Evolutionary conservation across 2,888 invertebrate species (phyloP).

Genomic region (Cordylochernes scorpioides): DNA sequence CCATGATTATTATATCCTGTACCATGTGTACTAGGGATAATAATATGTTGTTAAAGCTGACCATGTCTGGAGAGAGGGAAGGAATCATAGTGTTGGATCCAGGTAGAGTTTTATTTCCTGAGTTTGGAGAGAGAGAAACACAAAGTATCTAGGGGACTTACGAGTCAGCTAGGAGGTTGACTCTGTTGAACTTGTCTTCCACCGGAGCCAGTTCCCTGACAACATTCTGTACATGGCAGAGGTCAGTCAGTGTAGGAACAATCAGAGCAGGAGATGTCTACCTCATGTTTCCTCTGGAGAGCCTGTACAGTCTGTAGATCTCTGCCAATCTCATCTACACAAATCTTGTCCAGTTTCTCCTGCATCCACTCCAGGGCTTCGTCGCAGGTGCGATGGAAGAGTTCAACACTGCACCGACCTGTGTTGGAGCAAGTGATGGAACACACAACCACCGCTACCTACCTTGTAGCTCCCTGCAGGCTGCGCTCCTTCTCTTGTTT

Average conservation of each 20-base stretch:
- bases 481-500: slow-evolving; percentile 72
- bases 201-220: slow-evolving; percentile 82
- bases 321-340: slow-evolving; percentile 34
- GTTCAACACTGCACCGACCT: slow-evolving; percentile 41
- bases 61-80: too few relatives aligned
- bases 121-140: too few relatives aligned
- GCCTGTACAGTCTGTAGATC: slow-evolving; percentile 76
- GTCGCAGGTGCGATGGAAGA: slow-evolving; percentile 82
- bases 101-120: too few relatives aligned
- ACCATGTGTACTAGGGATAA: too few relatives aligned
- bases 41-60: too few relatives aligned
- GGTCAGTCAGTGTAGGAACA: not conserved
- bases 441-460: too few relatives aligned
- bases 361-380: slow-evolving; percentile 93
- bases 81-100: too few relatives aligned
- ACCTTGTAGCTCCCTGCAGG: slow-evolving; percentile 62
- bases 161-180: slow-evolving; percentile 59
- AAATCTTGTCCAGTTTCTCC: slow-evolving; percentile 74
- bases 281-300: slow-evolving; percentile 64
- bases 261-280: slow-evolving; percentile 9
- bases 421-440: slow-evolving; percentile 62
- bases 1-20: too few relatives aligned
- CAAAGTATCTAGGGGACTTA: slow-evolving; percentile 24
- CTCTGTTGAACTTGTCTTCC: slow-evolving; percentile 61
- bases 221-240: slow-evolving; percentile 29